phyloP scores from a whole-genome alignment of 2,113 vertebrate genomes.

The Epinephelus cyanopodus region DNA sequence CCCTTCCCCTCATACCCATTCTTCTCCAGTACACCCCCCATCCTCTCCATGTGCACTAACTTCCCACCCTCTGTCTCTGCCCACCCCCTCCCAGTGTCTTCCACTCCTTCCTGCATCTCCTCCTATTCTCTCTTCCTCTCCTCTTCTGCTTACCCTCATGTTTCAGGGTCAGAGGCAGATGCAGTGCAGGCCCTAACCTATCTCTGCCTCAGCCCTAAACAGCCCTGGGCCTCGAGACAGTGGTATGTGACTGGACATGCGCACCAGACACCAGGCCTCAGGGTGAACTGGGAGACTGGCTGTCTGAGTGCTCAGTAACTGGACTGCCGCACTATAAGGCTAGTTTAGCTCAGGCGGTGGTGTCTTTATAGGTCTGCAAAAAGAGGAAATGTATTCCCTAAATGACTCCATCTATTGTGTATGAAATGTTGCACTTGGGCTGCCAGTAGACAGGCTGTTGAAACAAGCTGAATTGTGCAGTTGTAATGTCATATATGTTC shows the following conservation, averaged over 20 bases:
- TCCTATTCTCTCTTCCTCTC: constrained; percentile 3
- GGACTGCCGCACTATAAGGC: constrained; percentile 29
- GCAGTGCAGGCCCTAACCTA: constrained; percentile 60
- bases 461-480: constrained; percentile 40
- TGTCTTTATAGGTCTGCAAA: constrained; percentile 36
- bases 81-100: constrained; percentile 40
- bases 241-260: constrained; percentile 69
- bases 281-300: constrained; percentile 57
- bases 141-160: constrained; percentile 35
- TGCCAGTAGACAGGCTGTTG: constrained; percentile 17
- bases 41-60: constrained; percentile 29
- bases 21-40: constrained; percentile 42
- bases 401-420: constrained; percentile 57
- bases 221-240: constrained; percentile 44
- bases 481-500: constrained; percentile 46
- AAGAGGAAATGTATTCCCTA: constrained; percentile 53
- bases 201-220: constrained; percentile 47
- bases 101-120: constrained; percentile 41
- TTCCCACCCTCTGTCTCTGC: constrained; percentile 35
- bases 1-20: constrained; percentile 55
- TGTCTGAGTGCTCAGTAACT: constrained; percentile 47
- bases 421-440: constrained; percentile 35
- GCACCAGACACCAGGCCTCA: constrained; percentile 59
- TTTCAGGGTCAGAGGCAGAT: constrained; percentile 62
- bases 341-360: constrained; percentile 26